Percentiles rank a stretch among this genome's conserved stretches.
phyloP scores from a whole-genome alignment of 1,140 invertebrate species.

The Limonius californicus region DNA sequence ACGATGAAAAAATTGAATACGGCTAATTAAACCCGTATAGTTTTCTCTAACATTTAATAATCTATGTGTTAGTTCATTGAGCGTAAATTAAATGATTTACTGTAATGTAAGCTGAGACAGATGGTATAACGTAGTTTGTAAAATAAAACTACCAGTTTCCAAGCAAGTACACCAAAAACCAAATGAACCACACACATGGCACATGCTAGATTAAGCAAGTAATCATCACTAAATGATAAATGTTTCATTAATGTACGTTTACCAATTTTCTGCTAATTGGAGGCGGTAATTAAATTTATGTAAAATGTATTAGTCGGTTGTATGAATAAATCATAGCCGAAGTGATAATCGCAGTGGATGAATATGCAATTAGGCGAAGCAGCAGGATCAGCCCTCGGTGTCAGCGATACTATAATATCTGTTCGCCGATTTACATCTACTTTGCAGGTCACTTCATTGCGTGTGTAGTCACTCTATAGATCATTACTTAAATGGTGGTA shows the following conservation, averaged over 20 bases:
- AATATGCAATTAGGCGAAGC: background rate
- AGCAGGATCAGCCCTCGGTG: background rate
- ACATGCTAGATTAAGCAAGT: background rate
- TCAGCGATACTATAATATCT: constrained; percentile 6
- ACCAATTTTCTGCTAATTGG: constrained; percentile 9
- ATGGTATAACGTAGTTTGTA: too few species aligned
- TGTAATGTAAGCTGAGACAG: too few species aligned
- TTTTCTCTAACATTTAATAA: too few species aligned
- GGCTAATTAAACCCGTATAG: too few species aligned
- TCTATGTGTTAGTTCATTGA: too few species aligned
- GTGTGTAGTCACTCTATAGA: constrained; percentile 8
- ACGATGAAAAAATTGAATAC: too few species aligned
- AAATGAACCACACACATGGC: too few species aligned
- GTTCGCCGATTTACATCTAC: constrained; percentile 6
- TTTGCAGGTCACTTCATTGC: background rate
- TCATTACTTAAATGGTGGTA: constrained; percentile 7
- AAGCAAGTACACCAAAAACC: too few species aligned
- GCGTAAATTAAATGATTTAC: too few species aligned
- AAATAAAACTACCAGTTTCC: too few species aligned
- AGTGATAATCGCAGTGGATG: background rate
- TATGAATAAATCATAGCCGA: constrained; percentile 6
- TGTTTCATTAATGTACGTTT: background rate
- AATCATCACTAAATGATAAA: constrained; percentile 11
- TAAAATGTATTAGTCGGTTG: background rate
- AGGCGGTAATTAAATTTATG: too few species aligned